Evolutionary conservation across 2,113 vertebrate species (phyloP).

Genomic region (Salvelinus sp.): DNA sequence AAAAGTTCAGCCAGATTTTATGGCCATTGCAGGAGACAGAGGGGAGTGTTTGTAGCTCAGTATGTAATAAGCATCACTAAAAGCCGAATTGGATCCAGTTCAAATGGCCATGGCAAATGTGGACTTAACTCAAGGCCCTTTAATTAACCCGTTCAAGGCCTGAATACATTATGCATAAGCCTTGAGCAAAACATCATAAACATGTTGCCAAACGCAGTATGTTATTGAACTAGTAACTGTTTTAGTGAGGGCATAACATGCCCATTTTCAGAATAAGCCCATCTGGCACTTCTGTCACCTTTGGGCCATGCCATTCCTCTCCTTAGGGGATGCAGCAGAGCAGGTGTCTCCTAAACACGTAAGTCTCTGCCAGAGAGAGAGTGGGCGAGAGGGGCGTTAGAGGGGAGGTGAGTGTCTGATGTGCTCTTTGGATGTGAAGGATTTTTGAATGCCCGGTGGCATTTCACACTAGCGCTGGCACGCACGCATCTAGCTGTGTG

Average conservation of each 20-base stretch:
- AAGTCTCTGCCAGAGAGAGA: no score
- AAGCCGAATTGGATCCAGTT: constrained; percentile 9
- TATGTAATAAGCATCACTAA: neutral
- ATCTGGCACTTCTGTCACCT: no score
- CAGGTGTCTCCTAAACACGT: neutral
- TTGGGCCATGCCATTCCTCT: no score
- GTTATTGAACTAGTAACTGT: no score
- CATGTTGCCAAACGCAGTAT: no score
- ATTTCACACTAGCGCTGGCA: constrained; percentile 44
- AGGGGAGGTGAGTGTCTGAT: neutral
- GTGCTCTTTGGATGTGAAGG: constrained; percentile 15
- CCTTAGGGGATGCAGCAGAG: neutral
- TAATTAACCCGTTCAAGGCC: constrained; percentile 23
- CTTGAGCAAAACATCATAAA: no score
- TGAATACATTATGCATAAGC: constrained; percentile 5
- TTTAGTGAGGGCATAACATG: no score
- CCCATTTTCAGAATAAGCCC: no score
- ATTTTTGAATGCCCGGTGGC: constrained; percentile 40
- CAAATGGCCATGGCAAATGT: neutral
- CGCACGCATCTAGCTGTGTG: neutral
- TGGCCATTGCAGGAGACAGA: neutral
- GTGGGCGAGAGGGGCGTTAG: neutral
- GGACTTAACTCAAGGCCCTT: constrained; percentile 21
- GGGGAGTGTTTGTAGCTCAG: neutral
- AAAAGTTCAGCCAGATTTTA: constrained; percentile 3